Evolutionary conservation across 2,888 invertebrate species (phyloP).

Genomic region (Calameuta filiformis): DNA sequence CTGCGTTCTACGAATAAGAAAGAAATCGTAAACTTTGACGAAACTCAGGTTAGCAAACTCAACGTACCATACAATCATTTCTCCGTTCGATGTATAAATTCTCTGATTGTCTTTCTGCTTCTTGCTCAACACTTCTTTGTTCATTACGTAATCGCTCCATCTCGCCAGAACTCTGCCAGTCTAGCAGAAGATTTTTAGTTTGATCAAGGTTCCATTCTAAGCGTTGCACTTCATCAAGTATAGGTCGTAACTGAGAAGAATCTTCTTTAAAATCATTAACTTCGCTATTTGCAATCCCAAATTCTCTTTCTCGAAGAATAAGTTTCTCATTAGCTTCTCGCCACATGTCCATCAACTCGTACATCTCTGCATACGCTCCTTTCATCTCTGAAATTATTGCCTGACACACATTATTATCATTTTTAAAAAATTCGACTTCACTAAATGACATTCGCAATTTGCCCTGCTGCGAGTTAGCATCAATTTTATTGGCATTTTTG

Average conservation of each 20-base stretch:
- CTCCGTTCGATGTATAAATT: slow-evolving; percentile 22
- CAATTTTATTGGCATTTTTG: slow-evolving; percentile 12
- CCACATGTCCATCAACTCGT: slow-evolving; percentile 25
- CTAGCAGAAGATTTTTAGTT: slow-evolving; percentile 17
- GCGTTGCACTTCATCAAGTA: slow-evolving; percentile 14
- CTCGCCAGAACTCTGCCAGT: slow-evolving; percentile 21
- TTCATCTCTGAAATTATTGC: slow-evolving; percentile 22
- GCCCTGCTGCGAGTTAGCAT: slow-evolving; percentile 5
- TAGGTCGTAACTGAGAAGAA: background rate
- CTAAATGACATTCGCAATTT: slow-evolving; percentile 29
- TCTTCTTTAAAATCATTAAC: slow-evolving; percentile 11
- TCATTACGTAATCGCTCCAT: slow-evolving; percentile 20
- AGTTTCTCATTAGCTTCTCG: slow-evolving; percentile 30
- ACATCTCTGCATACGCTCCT: slow-evolving; percentile 25
- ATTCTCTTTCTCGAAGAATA: slow-evolving; percentile 17
- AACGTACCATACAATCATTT: slow-evolving; percentile 15
- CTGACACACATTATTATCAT: slow-evolving; percentile 21
- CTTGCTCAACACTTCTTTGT: slow-evolving; percentile 16
- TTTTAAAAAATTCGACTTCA: slow-evolving; percentile 26
- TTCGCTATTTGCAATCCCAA: background rate
- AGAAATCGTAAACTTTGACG: background rate
- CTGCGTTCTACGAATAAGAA: slow-evolving; percentile 17
- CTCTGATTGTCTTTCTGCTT: slow-evolving; percentile 15
- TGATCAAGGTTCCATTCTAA: slow-evolving; percentile 5
- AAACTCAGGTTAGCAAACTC: background rate